These are phyloP conservation scores for Cistogaster globosa DNA, from an alignment of 2,888 invertebrate species.

Conservation along the genomic window DNA sequence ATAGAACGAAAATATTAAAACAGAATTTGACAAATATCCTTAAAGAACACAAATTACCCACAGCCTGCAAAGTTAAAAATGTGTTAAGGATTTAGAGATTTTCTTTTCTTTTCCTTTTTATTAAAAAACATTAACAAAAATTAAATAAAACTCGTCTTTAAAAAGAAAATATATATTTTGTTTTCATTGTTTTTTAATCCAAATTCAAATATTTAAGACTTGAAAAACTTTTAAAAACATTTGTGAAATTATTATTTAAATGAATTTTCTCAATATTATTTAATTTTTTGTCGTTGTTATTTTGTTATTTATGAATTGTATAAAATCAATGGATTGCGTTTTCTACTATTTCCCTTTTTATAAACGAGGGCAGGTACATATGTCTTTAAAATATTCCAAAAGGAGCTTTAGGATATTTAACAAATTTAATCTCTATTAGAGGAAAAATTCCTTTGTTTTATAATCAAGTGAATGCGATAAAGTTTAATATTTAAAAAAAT, in stretches of 20 bases:
- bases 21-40: conserved; percentile 56
- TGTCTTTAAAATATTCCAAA: no score
- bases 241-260: neutral
- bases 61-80: neutral
- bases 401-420: no score
- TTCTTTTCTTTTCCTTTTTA: neutral
- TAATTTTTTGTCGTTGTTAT: no score
- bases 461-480: no score
- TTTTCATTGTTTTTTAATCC: neutral
- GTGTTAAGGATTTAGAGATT: conserved; percentile 42
- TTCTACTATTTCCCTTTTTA: no score
- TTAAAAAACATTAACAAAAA: neutral
- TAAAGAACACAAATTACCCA: neutral
- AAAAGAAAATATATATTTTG: neutral
- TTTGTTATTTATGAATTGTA: no score
- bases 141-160: neutral
- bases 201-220: neutral
- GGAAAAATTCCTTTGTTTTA: no score
- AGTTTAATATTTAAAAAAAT: no score
- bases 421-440: no score
- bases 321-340: no score
- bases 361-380: no score
- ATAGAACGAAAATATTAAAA: conserved; percentile 14
- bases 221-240: neutral
- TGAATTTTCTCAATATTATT: no score